Percentiles rank a stretch among this genome's conserved stretches.
Conservation (phyloP, 2,888 invertebrate species). For the Hyposoter didymator region DNA sequence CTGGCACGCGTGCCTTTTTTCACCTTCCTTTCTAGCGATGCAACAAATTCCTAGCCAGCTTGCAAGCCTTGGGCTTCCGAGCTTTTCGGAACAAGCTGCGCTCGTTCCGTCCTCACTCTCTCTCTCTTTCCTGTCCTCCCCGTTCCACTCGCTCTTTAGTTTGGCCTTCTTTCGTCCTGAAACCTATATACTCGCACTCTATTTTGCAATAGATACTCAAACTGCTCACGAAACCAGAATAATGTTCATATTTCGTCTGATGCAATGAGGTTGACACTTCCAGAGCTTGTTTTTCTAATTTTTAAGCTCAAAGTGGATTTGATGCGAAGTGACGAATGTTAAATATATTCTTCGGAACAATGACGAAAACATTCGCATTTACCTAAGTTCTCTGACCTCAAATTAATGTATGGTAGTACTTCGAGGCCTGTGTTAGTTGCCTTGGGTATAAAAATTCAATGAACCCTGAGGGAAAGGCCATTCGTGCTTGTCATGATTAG, state of each 20-base stretch:
- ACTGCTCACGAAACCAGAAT: not conserved
- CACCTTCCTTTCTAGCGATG: constrained; percentile 37
- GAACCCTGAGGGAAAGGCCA: constrained; percentile 34
- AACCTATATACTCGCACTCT: not conserved
- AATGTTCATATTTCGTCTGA: not conserved
- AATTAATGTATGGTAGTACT: not conserved
- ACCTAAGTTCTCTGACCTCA: not conserved
- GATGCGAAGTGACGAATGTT: not conserved
- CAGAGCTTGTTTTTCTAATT: too few species aligned
- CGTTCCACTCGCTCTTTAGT: not conserved
- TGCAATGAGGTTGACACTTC: not conserved
- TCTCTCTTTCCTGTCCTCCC: not conserved
- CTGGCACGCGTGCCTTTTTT: constrained; percentile 28
- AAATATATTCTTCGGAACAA: not conserved
- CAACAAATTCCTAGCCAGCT: constrained; percentile 48
- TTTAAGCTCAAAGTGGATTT: not conserved
- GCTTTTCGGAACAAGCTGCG: not conserved
- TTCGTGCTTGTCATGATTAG: constrained; percentile 39
- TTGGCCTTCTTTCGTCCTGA: not conserved
- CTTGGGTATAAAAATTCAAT: constrained; percentile 24
- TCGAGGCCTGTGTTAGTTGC: constrained; percentile 19
- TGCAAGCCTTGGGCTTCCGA: not conserved
- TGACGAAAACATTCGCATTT: constrained; percentile 11
- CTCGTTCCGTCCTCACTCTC: not conserved
- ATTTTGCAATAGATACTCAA: not conserved